Percentiles rank a stretch among this genome's conserved stretches.
Conservation (phyloP, 1,140 invertebrate species). For the Aphidius ervi region DNA sequence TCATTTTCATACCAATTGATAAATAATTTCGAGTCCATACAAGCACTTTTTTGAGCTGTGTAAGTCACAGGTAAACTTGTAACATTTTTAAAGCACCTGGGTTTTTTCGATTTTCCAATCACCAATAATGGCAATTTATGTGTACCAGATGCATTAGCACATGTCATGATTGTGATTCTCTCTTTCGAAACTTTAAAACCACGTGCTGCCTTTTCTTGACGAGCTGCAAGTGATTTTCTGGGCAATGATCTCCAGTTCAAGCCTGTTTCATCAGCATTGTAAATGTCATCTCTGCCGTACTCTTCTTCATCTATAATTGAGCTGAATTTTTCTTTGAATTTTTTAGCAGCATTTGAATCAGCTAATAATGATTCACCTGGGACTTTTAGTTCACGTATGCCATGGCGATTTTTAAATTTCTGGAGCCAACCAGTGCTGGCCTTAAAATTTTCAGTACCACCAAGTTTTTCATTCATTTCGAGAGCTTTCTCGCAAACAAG, state of each 20-base stretch:
- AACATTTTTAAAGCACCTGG: conserved; percentile 17
- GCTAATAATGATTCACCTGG: too few relatives aligned
- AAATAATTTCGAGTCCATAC: conserved; percentile 18
- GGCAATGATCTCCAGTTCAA: conserved; percentile 44
- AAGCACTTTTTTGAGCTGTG: conserved; percentile 17
- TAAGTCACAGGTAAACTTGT: conserved; percentile 11
- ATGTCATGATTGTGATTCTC: conserved; percentile 16
- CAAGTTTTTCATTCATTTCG: too few relatives aligned
- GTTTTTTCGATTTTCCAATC: conserved; percentile 18
- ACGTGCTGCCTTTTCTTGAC: conserved; percentile 30
- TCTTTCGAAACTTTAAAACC: conserved; percentile 18
- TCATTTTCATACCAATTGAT: conserved; percentile 21
- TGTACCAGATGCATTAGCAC: conserved; percentile 17
- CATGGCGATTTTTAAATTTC: too few relatives aligned
- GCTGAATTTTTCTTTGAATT: too few relatives aligned
- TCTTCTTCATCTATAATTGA: background rate
- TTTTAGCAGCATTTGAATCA: too few relatives aligned
- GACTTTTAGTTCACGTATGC: too few relatives aligned
- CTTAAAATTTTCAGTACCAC: too few relatives aligned
- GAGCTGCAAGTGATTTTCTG: conserved; percentile 26
- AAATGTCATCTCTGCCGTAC: conserved; percentile 29
- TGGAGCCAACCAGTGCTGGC: too few relatives aligned
- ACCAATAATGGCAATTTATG: conserved; percentile 17
- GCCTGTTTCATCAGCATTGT: conserved; percentile 47
- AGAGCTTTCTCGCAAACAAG: too few relatives aligned